Evolutionary conservation across 2,113 vertebrate species (phyloP).

Genomic region (Epinephelus lanceolatus): DNA sequence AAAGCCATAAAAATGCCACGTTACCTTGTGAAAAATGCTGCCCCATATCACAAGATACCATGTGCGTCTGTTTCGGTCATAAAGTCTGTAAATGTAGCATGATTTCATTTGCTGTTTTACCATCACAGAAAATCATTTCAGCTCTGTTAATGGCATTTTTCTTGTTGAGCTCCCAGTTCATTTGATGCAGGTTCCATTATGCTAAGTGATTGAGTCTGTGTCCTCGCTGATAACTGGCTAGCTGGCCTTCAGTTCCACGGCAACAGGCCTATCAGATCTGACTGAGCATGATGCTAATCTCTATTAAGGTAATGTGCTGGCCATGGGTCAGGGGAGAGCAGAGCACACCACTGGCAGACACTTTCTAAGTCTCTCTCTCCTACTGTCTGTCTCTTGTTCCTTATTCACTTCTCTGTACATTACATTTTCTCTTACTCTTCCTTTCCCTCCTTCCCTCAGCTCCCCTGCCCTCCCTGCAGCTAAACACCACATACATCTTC

Average conservation of each 20-base stretch:
- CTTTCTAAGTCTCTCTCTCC: slow-evolving; percentile 12
- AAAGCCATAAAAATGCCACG: slow-evolving; percentile 26
- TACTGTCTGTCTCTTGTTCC: slow-evolving; percentile 30
- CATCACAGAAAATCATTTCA: slow-evolving; percentile 63
- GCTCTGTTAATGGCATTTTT: slow-evolving; percentile 72
- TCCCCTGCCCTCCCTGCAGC: slow-evolving; percentile 3
- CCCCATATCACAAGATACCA: slow-evolving; percentile 24
- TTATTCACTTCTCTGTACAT: slow-evolving; percentile 29
- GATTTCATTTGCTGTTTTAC: slow-evolving; percentile 67
- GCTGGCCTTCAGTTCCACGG: slow-evolving; percentile 68
- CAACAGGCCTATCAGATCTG: slow-evolving; percentile 74
- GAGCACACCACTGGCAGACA: slow-evolving; percentile 26
- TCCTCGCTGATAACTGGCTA: slow-evolving; percentile 77
- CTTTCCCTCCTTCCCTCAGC: background rate
- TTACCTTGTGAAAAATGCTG: slow-evolving; percentile 38
- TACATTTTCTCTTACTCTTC: slow-evolving; percentile 21
- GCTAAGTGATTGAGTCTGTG: slow-evolving; percentile 75
- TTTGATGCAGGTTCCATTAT: slow-evolving; percentile 82
- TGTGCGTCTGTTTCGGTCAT: slow-evolving; percentile 53
- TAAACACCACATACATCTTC: slow-evolving; percentile 50
- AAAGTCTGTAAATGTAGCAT: slow-evolving; percentile 50
- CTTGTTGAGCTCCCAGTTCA: slow-evolving; percentile 62
- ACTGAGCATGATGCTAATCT: slow-evolving; percentile 80
- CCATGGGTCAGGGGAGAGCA: slow-evolving; percentile 42
- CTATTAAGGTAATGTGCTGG: slow-evolving; percentile 72